phyloP scores from a whole-genome alignment of 2,888 invertebrate species.

The Timandra comae region DNA sequence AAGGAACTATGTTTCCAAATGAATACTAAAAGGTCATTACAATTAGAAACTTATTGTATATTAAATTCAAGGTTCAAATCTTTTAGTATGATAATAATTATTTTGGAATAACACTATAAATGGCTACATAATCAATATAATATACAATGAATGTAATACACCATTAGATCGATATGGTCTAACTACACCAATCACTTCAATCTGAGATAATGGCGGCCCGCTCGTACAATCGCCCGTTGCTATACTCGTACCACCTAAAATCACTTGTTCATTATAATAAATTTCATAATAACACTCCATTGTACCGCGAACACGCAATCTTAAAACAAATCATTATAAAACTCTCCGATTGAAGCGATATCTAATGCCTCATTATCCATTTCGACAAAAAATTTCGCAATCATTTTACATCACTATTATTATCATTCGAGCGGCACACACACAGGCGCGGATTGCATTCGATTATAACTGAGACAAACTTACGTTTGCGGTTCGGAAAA shows the following conservation, averaged over 20 bases:
- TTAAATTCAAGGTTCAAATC: too few species aligned
- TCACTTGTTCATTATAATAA: slow-evolving; percentile 16
- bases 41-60: too few species aligned
- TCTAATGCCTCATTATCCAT: slow-evolving; percentile 38
- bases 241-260: slow-evolving; percentile 1
- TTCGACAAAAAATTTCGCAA: slow-evolving; percentile 56
- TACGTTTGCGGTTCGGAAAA: slow-evolving; percentile 21
- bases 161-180: too few species aligned
- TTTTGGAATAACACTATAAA: too few species aligned
- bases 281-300: slow-evolving; percentile 32
- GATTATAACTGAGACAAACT: slow-evolving; percentile 41
- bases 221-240: not conserved
- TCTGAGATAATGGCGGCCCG: too few species aligned
- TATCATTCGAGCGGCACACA: slow-evolving; percentile 50
- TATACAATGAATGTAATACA: too few species aligned
- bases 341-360: slow-evolving; percentile 22
- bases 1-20: too few species aligned
- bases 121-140: too few species aligned
- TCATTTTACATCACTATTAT: slow-evolving; percentile 59
- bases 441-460: slow-evolving; percentile 46
- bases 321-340: slow-evolving; percentile 31
- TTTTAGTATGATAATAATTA: too few species aligned
- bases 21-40: too few species aligned
- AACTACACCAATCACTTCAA: too few species aligned
- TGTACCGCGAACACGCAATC: slow-evolving; percentile 31